phyloP scores from a whole-genome alignment of 2,113 vertebrate species.

The Phodopus roborovskii region DNA sequence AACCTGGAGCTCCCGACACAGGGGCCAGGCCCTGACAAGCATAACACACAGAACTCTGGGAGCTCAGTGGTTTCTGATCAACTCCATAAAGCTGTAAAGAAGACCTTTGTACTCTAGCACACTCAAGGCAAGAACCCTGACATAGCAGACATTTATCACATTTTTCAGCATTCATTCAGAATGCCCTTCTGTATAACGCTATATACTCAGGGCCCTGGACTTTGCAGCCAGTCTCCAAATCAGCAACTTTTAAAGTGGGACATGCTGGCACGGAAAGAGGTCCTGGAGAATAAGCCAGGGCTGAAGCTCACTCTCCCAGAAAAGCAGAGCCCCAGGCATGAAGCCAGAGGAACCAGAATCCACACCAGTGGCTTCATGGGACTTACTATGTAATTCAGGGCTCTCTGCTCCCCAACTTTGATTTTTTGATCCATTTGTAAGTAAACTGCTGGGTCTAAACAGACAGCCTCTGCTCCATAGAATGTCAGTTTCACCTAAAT shows the following conservation, averaged over 20 bases:
- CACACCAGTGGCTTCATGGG: not conserved
- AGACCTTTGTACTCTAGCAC: not conserved
- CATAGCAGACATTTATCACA: not conserved
- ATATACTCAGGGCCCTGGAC: not conserved
- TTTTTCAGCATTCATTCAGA: not conserved
- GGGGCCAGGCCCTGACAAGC: not conserved
- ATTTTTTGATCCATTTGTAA: not conserved
- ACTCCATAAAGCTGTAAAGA: not conserved
- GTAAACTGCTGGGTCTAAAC: not conserved
- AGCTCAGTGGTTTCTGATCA: not conserved
- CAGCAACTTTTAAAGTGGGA: not conserved
- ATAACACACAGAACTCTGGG: not conserved
- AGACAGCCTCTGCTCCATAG: not conserved
- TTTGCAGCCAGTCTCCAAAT: not conserved
- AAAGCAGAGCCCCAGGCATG: fast-evolving
- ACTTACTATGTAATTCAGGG: not conserved
- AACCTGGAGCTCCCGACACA: not conserved
- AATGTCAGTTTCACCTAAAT: not conserved
- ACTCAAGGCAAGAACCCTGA: not conserved
- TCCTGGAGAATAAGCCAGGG: not conserved
- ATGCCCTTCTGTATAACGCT: not conserved
- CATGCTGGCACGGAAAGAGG: not conserved
- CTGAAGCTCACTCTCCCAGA: not conserved
- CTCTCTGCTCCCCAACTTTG: not conserved
- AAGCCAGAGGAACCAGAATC: not conserved